phyloP scores from a whole-genome alignment of 1,140 invertebrate species.

The Pachyrhynchus sulphureomaculatus region DNA sequence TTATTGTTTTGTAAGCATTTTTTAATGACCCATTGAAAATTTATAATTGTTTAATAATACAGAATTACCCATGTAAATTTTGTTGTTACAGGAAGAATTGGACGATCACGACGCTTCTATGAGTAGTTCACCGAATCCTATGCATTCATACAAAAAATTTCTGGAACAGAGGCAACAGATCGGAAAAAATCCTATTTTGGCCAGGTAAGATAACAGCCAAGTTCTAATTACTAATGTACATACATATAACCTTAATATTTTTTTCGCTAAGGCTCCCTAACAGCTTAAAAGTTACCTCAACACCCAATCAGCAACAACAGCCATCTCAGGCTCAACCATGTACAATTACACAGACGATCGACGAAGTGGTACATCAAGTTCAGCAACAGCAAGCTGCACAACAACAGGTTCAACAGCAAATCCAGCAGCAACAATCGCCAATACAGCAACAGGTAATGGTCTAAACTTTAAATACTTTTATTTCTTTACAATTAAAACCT shows the following conservation, averaged over 20 bases:
- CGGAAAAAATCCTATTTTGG: conserved; percentile 7
- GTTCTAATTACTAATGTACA: not conserved
- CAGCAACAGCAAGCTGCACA: not conserved
- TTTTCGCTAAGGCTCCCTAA: not conserved
- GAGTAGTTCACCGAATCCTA: conserved; percentile 16
- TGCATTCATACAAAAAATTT: conserved; percentile 19
- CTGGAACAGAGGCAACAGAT: conserved; percentile 17
- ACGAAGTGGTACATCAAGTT: not conserved
- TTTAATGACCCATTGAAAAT: no score
- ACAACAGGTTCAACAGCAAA: conserved; percentile 21
- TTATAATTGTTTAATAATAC: no score
- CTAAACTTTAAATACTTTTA: no score
- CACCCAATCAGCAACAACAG: not conserved
- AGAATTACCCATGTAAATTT: no score
- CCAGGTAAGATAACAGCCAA: conserved; percentile 8
- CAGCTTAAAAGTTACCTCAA: conserved; percentile 6
- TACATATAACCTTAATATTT: not conserved
- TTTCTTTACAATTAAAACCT: no score
- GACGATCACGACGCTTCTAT: conserved; percentile 24
- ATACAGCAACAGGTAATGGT: not conserved
- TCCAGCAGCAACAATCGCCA: not conserved
- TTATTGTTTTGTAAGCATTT: no score
- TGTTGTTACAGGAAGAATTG: conserved; percentile 13
- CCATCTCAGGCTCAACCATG: not conserved
- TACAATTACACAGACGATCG: not conserved